Evolutionary conservation across 2,888 invertebrate genomes (phyloP).

Genomic region (Punctoribates punctum): DNA sequence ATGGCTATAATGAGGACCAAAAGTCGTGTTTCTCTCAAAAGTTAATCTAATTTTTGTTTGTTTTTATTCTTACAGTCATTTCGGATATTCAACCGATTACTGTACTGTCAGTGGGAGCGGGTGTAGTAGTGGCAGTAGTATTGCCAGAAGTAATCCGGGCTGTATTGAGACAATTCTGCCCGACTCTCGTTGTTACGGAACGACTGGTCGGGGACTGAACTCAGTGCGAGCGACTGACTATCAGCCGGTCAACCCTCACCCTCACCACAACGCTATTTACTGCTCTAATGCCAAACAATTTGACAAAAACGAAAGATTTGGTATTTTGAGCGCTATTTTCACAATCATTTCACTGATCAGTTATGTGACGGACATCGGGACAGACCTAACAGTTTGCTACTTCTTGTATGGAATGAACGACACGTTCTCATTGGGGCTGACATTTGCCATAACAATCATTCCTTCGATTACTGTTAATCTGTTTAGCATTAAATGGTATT

Average conservation of each 20-base stretch:
- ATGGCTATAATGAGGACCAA: too few relatives aligned
- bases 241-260: slow-evolving; percentile 27
- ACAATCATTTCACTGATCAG: slow-evolving; percentile 43
- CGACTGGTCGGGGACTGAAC: not conserved
- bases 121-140: slow-evolving; percentile 37
- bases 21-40: not conserved
- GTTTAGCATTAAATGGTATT: slow-evolving; percentile 47
- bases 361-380: slow-evolving; percentile 44
- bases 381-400: slow-evolving; percentile 45
- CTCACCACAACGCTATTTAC: slow-evolving; percentile 16
- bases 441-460: slow-evolving; percentile 45
- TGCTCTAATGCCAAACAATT: not conserved
- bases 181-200: slow-evolving; percentile 28
- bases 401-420: slow-evolving; percentile 45
- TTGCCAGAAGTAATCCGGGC: not conserved
- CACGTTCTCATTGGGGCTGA: slow-evolving; percentile 44
- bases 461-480: slow-evolving; percentile 47
- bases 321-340: slow-evolving; percentile 43
- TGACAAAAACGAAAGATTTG: slow-evolving; percentile 42
- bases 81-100: slow-evolving; percentile 37
- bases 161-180: slow-evolving; percentile 36
- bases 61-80: slow-evolving; percentile 5
- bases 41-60: not conserved
- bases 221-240: not conserved
- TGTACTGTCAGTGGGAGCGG: slow-evolving; percentile 34